Evolutionary conservation across 2,888 invertebrate genomes (phyloP).

Genomic region (Saturnia pavonia): DNA sequence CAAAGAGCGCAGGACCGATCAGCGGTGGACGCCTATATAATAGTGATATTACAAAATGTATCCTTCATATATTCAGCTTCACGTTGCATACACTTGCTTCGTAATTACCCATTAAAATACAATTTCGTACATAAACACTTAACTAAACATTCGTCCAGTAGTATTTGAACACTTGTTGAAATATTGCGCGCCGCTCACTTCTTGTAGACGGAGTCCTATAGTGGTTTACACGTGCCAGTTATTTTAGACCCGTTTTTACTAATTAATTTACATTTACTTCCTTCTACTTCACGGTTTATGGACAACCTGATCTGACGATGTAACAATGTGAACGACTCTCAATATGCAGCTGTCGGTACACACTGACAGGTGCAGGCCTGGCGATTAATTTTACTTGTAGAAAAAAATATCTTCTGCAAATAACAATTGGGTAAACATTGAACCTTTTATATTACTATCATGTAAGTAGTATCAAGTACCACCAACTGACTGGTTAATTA

Average conservation of each 20-base stretch:
- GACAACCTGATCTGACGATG: too few relatives aligned
- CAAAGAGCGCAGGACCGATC: too few relatives aligned
- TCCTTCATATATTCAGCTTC: background rate
- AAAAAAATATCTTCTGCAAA: too few relatives aligned
- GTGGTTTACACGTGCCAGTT: background rate
- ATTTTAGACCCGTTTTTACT: background rate
- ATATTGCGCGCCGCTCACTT: background rate
- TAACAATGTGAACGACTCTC: too few relatives aligned
- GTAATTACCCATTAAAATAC: conserved; percentile 2
- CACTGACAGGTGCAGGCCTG: too few relatives aligned
- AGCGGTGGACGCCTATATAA: too few relatives aligned
- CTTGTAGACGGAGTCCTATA: background rate
- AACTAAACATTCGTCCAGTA: background rate
- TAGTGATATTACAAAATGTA: background rate
- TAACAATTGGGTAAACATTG: too few relatives aligned
- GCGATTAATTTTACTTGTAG: too few relatives aligned
- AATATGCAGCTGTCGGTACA: too few relatives aligned
- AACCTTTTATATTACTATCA: background rate
- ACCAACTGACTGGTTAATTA: background rate
- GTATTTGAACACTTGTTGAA: background rate
- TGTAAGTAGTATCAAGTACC: background rate
- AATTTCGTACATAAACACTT: conserved; percentile 1
- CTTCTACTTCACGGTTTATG: too few relatives aligned
- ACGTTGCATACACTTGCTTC: background rate
- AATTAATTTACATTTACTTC: too few relatives aligned